Percentiles rank a stretch among this genome's conserved stretches.
These are phyloP conservation scores for Atrichornis clamosus DNA, from an alignment of 2,113 vertebrate genomes.

Conservation along the genomic window DNA sequence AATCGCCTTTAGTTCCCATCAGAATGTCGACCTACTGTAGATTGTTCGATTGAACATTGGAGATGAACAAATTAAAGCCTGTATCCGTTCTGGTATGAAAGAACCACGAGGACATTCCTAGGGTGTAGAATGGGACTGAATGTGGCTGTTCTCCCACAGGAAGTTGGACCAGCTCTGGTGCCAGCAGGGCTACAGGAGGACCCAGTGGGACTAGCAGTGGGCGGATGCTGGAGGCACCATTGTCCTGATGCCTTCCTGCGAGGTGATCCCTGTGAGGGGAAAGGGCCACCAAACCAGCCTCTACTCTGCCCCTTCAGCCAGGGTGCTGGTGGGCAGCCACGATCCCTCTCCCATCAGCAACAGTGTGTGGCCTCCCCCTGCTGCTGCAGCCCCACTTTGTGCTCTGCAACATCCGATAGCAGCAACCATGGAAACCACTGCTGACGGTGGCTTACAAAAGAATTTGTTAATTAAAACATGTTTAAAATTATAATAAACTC, in stretches of 20 bases:
- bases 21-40: background rate
- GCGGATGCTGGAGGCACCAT: background rate
- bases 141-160: rapidly evolving
- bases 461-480: slow-evolving; percentile 33
- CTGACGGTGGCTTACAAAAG: background rate
- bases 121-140: background rate
- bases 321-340: rapidly evolving
- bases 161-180: background rate
- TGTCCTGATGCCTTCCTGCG: background rate
- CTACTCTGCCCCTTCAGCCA: background rate
- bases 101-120: background rate
- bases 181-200: background rate
- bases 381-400: background rate
- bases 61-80: background rate
- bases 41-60: background rate
- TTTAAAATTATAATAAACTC: slow-evolving; percentile 20
- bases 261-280: background rate
- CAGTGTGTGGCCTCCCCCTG: background rate
- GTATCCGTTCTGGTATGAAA: rapidly evolving
- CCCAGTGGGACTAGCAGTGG: background rate
- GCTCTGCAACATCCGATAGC: background rate
- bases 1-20: background rate
- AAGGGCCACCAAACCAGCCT: background rate
- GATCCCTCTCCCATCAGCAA: background rate
- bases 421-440: slow-evolving; percentile 31